Evolutionary conservation across 2,888 invertebrate species (phyloP).

Genomic region (Itoplectis maculator): DNA sequence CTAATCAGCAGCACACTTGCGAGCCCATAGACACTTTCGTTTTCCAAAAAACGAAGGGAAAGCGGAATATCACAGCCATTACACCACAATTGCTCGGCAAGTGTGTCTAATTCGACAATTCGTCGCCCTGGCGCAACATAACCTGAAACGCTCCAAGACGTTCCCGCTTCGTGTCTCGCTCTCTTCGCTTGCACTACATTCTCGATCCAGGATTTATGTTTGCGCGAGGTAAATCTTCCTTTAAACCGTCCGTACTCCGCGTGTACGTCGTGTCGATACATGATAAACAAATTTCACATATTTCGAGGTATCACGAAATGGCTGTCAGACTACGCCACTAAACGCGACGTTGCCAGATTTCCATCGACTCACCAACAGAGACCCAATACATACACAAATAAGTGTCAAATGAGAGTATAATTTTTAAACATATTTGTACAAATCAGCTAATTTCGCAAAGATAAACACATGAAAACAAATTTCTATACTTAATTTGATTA

Average conservation of each 20-base stretch:
- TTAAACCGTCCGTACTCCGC: neutral
- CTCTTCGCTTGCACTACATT: neutral
- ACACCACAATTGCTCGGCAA: neutral
- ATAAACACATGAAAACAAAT: neutral
- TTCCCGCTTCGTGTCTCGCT: neutral
- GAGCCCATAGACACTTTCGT: neutral
- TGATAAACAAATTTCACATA: neutral
- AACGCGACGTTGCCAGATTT: constrained; percentile 2
- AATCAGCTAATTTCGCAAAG: neutral
- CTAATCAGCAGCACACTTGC: neutral
- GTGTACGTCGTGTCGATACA: neutral
- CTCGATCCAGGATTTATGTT: neutral
- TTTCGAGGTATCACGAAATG: neutral
- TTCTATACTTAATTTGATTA: constrained; percentile 1
- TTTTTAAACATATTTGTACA: neutral
- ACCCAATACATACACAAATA: constrained; percentile 3
- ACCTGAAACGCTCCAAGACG: neutral
- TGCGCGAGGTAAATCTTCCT: neutral
- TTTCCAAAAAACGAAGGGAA: neutral
- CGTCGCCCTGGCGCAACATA: neutral
- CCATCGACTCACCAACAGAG: neutral
- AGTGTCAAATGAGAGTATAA: constrained; percentile 5
- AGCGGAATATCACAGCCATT: neutral
- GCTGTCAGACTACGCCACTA: neutral
- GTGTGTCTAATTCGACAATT: neutral